Base-by-base conservation (phyloP, 2,113 vertebrate genomes). In the Chinchilla lanigera region DNA sequence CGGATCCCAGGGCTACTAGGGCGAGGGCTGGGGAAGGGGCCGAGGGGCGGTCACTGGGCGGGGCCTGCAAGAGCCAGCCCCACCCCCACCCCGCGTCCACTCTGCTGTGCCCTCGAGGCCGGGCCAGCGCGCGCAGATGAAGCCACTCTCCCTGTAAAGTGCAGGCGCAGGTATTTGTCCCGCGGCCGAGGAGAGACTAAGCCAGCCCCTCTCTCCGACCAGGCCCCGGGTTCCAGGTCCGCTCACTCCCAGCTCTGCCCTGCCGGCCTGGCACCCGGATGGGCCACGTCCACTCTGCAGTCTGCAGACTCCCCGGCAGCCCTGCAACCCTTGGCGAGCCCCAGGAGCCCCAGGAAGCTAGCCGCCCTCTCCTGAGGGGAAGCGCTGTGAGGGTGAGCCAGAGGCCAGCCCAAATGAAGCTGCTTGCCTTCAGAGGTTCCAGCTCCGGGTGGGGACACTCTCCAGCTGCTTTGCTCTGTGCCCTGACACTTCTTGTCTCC, bases 101-200 rank as follows among this genome's bases (percentile, higher is more conserved):
- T 50, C 47, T 50, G 47, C 47, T 50, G 5, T 50, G 47, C 47
- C 47, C 47, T 50, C 9, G 47, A 50, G 47, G 47, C 5, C 9
- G 47, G 47, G 47, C 47, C 47, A 50, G 47, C 47, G 47, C 5
- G 47, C 47, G 47, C 47, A 9, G 47, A 50, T 50, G 47, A 50
- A 50, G 47, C 9, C 9, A 3, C 2, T 6, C 16, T n/a, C 35
- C 67, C 16, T 20, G 13, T 5, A 71, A 71, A n/a, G 20, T 1
- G 17, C 67, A n/a, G 67, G n/a, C 35, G 19, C n/a, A 71, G n/a
- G n/a, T 38, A 16, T 52, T 14, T 19, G 17, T 3, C 7, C 16
- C 0, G 28, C 28, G 3, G 44, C 9, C 30, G 2, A 3, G 26
- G 7, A 17, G 33, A 1, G 33, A 3, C 16, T 7, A 19, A 69